Evolutionary conservation across 2,888 invertebrate genomes (phyloP).

Genomic region (Trichogramma evanescens): DNA sequence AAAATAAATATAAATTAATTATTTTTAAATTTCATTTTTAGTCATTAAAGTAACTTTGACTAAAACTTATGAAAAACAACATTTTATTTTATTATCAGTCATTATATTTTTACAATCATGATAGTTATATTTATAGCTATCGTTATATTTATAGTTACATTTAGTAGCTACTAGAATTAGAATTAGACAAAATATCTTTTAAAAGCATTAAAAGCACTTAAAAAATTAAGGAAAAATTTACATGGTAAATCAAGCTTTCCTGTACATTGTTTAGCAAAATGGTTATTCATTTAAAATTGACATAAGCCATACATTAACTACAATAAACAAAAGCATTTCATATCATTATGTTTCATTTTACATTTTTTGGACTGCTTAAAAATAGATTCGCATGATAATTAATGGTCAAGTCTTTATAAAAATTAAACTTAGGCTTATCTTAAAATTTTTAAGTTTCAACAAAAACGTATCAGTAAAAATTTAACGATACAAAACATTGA

Average conservation of each 20-base stretch:
- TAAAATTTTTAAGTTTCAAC: constrained; percentile 1
- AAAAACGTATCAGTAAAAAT: constrained; percentile 1
- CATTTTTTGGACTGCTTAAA: neutral
- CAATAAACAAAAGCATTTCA: constrained; percentile 18
- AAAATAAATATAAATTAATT: neutral
- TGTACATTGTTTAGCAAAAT: constrained; percentile 14
- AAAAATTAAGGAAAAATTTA: constrained; percentile 6
- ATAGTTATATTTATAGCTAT: constrained; percentile 19
- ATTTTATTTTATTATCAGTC: constrained; percentile 21
- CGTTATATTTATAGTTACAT: no score
- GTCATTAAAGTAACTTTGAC: neutral
- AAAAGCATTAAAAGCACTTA: constrained; percentile 18
- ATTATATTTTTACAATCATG: constrained; percentile 12
- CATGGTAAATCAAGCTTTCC: constrained; percentile 5
- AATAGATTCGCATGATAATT: no score
- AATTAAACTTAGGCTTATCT: neutral
- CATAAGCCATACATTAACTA: constrained; percentile 10
- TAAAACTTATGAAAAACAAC: constrained; percentile 18
- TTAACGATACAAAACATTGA: constrained; percentile 12
- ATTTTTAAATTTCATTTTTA: neutral
- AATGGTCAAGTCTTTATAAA: no score
- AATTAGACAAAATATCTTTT: neutral
- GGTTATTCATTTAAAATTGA: constrained; percentile 15
- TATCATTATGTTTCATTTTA: constrained; percentile 4
- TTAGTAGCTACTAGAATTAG: constrained; percentile 7